Evolutionary conservation across 1,140 invertebrate genomes (phyloP).

Genomic region (Hetaerina americana): DNA sequence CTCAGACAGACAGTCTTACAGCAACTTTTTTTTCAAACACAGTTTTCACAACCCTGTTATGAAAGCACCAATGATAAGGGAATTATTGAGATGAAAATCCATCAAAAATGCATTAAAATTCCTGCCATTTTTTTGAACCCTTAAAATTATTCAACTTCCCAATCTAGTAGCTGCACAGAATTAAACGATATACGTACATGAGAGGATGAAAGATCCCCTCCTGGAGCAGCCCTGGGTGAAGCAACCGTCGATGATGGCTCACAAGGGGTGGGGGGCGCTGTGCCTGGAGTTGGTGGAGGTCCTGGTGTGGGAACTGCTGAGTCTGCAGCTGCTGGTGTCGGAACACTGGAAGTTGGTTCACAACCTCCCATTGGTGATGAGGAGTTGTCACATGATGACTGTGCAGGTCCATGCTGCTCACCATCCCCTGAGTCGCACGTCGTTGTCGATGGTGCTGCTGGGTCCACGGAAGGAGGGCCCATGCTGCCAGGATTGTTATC

Average conservation of each 20-base stretch:
- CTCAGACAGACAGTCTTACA: no score
- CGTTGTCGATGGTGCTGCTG: neutral
- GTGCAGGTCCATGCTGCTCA: neutral
- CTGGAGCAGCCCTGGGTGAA: neutral
- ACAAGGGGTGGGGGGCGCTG: neutral
- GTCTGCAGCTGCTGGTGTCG: neutral
- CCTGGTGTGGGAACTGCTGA: neutral
- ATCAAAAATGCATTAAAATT: no score
- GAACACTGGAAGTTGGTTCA: neutral
- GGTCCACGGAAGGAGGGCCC: neutral
- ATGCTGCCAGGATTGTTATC: neutral
- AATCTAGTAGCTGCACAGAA: no score
- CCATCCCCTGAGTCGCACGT: neutral
- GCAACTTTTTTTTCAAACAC: no score
- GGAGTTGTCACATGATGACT: neutral
- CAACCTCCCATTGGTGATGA: neutral
- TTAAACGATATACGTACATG: no score
- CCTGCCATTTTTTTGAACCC: no score
- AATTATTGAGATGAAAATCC: no score
- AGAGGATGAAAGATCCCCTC: neutral
- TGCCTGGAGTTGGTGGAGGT: neutral
- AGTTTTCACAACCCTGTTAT: no score
- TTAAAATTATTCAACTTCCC: no score
- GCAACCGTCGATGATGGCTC: neutral
- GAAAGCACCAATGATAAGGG: no score